Base-by-base conservation (phyloP, 1,140 invertebrate genomes). In the Watersipora subatra region DNA sequence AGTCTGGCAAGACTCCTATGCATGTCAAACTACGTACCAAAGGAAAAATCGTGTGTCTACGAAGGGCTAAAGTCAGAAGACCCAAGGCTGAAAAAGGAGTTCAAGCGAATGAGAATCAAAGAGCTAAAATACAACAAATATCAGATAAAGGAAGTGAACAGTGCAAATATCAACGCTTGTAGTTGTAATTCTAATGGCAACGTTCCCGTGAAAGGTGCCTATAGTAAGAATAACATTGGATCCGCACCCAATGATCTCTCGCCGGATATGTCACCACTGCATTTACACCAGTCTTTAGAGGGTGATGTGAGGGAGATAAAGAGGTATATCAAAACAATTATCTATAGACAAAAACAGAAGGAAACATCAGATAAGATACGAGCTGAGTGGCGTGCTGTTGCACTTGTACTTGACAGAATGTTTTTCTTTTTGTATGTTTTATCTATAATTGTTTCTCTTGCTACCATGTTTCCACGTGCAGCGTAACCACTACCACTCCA, bases 401-500 rank as follows among this genome's bases (percentile, higher is more conserved):
- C 77, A 7, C 67, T 79, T 1, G 76, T 78, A 17, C 64, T 80
- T 12, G 78, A 80, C 65, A 66, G 78, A 55, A 64, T 78, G 7
- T 78, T 80, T 59, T 80, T 80, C 72, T 74, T 76, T 64, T 26
- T 74, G 0, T 80, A 80, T 68, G 67, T 79, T 25, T 20, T 73
- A 19, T 71, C 73, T 12, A 78, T 80, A 26, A 70, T 76, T 24
- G 73, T 77, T n/a, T 80, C 79, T 3, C 66, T 80, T 63, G 70
- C 72, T 29, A 73, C 76, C 19, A 72, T 80, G 63, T 79, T 79
- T 67, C 70, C 76, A 0, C 69, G 71, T 56, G 66, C 70, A 28
- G 58, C 34, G 7, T 46, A n/a, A 46, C n/a, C n/a, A n/a, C n/a
- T n/a, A n/a, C n/a, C n/a, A n/a, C n/a, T n/a, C n/a, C n/a, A n/a